A percentile compares a stretch with the other conserved stretches of the same genome.
These are phyloP conservation scores for Oreotrochilus melanogaster DNA, from an alignment of 2,113 vertebrate genomes.

Conservation along the genomic window DNA sequence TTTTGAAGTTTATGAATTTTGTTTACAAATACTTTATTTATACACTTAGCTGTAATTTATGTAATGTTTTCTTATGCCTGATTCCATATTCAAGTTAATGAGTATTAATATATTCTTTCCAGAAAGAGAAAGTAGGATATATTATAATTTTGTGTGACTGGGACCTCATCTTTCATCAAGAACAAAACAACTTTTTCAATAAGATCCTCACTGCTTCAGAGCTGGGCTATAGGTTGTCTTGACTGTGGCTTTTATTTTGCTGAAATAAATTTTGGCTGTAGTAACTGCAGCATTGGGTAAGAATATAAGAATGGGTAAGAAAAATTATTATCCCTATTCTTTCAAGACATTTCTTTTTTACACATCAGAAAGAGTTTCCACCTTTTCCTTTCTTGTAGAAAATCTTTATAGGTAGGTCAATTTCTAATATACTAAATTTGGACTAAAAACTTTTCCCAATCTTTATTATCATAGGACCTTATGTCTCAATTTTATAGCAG, in stretches of 20 bases:
- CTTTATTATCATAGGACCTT: slow-evolving; percentile 21
- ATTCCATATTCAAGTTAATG: slow-evolving; percentile 26
- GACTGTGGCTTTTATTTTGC: neutral
- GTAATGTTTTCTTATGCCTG: neutral
- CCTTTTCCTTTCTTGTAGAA: slow-evolving; percentile 25
- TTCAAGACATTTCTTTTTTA: slow-evolving; percentile 51
- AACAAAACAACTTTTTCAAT: neutral
- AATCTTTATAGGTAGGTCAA: slow-evolving; percentile 36
- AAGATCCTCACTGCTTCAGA: neutral
- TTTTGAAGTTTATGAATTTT: slow-evolving; percentile 1
- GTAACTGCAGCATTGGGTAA: neutral
- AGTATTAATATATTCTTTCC: slow-evolving; percentile 4
- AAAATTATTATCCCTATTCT: slow-evolving; percentile 45
- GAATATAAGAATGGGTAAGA: slow-evolving; percentile 5
- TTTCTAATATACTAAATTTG: slow-evolving; percentile 52
- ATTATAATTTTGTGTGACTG: neutral
- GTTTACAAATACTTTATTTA: neutral
- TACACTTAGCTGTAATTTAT: slow-evolving; percentile 5
- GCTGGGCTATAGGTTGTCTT: neutral
- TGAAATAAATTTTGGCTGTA: neutral
- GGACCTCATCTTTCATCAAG: neutral
- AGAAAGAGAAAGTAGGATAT: neutral
- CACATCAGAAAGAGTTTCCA: slow-evolving; percentile 6
- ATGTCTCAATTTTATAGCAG: slow-evolving; percentile 32
- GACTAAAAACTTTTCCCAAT: slow-evolving; percentile 35